These are phyloP conservation scores for Notamacropus eugenii DNA, from an alignment of 2,797 vertebrate genomes.

Conservation along the genomic window DNA sequence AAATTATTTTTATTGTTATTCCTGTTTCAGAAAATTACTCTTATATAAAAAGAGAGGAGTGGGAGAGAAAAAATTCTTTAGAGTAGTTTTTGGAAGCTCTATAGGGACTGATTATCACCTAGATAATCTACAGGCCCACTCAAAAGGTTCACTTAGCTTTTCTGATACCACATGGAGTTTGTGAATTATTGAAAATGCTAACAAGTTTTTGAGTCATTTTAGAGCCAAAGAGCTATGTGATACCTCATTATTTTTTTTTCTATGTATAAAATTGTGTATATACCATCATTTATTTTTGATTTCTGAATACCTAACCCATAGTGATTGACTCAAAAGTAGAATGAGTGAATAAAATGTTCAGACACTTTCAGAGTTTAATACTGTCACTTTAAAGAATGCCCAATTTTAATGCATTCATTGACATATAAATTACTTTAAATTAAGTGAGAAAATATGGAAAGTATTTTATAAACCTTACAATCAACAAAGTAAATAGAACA, in stretches of 20 bases:
- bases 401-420: not conserved
- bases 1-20: not conserved
- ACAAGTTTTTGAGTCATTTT: not conserved
- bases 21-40: not conserved
- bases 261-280: not conserved
- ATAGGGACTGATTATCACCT: not conserved
- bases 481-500: not conserved
- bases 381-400: not conserved
- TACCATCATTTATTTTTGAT: not conserved
- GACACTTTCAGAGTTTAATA: not conserved
- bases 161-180: not conserved
- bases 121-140: not conserved
- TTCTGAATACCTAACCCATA: not conserved
- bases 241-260: not conserved
- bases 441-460: not conserved
- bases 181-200: not conserved
- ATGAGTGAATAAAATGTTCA: not conserved
- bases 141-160: constrained; percentile 33
- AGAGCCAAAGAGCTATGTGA: not conserved
- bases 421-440: not conserved
- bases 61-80: not conserved
- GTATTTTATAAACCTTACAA: not conserved
- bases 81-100: not conserved
- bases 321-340: not conserved
- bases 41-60: constrained; percentile 29